Percentiles rank a stretch among this genome's conserved stretches.
phyloP scores from a whole-genome alignment of 30 jellyfish, hydroid and myxozoan genomes.

The Nemopilema nomurai region DNA sequence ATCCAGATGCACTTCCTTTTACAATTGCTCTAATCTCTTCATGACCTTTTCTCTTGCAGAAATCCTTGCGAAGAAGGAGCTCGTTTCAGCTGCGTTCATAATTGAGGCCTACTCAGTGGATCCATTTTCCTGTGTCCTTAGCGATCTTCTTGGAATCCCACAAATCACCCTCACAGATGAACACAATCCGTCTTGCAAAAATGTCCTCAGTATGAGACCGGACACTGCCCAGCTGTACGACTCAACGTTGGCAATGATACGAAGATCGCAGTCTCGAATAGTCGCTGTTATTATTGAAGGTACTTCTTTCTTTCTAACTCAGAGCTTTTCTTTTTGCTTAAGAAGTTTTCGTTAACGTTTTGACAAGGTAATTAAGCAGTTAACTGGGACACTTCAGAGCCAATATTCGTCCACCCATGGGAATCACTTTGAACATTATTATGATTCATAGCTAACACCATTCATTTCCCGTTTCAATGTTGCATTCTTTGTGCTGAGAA shows the following conservation, averaged over 20 bases:
- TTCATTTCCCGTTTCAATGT: no score
- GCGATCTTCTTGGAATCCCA: conserved; percentile 83
- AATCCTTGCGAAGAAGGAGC: conserved; percentile 25
- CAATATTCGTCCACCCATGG: no score
- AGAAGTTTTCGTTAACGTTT: no score
- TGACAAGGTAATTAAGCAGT: no score
- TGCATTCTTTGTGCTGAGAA: no score
- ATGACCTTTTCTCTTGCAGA: conserved; percentile 11
- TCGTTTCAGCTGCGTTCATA: conserved; percentile 65
- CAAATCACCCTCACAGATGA: conserved; percentile 72
- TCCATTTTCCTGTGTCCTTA: conserved; percentile 72
- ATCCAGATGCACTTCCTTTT: no score
- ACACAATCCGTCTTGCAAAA: conserved; percentile 71
- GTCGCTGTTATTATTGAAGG: conserved; percentile 83
- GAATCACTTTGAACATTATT: no score
- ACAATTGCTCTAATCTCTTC: no score
- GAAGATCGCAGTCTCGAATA: conserved; percentile 59
- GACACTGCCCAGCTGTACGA: conserved; percentile 68
- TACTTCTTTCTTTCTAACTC: no score
- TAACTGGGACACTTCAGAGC: no score
- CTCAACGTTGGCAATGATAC: conserved; percentile 65
- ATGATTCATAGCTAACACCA: no score
- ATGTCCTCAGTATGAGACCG: conserved; percentile 84
- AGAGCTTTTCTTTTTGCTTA: no score
- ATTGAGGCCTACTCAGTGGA: conserved; percentile 68